Evolutionary conservation across 2,113 vertebrate genomes (phyloP).

Genomic region (Pedionomus torquatus): DNA sequence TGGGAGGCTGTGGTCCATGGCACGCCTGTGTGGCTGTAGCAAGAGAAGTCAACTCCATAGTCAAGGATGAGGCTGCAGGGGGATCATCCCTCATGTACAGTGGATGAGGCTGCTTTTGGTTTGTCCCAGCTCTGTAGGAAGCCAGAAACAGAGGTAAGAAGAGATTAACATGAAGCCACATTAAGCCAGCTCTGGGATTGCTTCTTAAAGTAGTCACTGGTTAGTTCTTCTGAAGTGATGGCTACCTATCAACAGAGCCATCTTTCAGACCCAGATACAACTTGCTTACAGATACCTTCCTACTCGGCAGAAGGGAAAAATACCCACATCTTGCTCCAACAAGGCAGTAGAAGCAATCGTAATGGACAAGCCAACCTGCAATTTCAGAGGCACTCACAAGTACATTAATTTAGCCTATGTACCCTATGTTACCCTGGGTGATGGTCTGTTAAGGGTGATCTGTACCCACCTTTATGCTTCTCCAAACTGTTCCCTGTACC

Average conservation of each 20-base stretch:
- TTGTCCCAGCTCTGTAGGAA: neutral
- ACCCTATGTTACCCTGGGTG: neutral
- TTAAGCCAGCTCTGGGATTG: neutral
- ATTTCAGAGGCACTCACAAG: neutral
- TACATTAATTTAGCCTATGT: neutral
- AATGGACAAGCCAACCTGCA: fast-evolving
- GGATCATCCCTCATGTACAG: fast-evolving
- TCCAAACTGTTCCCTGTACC: neutral
- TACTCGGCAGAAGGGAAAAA: neutral
- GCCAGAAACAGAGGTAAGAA: neutral
- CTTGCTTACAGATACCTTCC: neutral
- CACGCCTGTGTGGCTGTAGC: neutral
- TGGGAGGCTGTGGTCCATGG: neutral
- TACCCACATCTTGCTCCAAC: neutral
- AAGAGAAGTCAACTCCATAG: neutral
- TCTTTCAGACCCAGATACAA: neutral
- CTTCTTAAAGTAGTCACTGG: neutral
- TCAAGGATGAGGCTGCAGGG: neutral
- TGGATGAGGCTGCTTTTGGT: neutral
- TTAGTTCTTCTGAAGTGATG: neutral
- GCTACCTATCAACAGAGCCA: neutral
- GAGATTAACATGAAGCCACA: neutral
- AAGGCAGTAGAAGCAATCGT: neutral
- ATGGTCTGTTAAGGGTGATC: neutral
- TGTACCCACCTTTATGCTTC: neutral